Evolutionary conservation across 2,113 vertebrate genomes (phyloP).

Genomic region (Clarias batrachus): DNA sequence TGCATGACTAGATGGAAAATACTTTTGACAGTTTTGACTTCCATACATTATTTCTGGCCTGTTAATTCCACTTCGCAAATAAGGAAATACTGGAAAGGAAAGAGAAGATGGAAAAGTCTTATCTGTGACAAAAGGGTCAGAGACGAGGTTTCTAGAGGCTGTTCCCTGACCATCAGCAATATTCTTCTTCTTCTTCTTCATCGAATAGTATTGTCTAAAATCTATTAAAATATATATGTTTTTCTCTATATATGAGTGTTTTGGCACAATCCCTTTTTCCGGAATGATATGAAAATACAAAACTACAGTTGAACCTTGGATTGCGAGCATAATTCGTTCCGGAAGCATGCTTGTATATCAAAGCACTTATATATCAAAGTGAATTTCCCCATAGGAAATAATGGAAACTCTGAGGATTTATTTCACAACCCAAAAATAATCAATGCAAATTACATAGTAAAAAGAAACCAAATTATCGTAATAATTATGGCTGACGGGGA

Average conservation of each 20-base stretch:
- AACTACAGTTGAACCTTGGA: background rate
- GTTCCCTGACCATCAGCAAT: background rate
- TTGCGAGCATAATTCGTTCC: no score
- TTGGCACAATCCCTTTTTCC: background rate
- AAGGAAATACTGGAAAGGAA: background rate
- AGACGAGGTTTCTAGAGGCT: background rate
- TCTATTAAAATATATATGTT: background rate
- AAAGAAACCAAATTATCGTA: no score
- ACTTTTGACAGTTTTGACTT: background rate
- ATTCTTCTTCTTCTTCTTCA: background rate
- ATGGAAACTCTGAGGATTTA: no score
- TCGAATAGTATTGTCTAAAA: background rate
- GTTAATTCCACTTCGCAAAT: background rate
- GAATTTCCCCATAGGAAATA: no score
- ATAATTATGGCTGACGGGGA: no score
- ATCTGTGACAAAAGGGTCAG: background rate
- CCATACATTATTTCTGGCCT: background rate
- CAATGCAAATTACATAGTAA: no score
- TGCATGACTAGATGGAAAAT: background rate
- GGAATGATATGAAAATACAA: background rate
- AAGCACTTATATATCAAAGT: no score
- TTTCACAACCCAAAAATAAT: no score
- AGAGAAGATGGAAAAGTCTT: background rate
- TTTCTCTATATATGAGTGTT: background rate
- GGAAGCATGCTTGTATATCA: no score